phyloP scores from a whole-genome alignment of 1,140 invertebrate genomes.

The Cataglyphis hispanica region DNA sequence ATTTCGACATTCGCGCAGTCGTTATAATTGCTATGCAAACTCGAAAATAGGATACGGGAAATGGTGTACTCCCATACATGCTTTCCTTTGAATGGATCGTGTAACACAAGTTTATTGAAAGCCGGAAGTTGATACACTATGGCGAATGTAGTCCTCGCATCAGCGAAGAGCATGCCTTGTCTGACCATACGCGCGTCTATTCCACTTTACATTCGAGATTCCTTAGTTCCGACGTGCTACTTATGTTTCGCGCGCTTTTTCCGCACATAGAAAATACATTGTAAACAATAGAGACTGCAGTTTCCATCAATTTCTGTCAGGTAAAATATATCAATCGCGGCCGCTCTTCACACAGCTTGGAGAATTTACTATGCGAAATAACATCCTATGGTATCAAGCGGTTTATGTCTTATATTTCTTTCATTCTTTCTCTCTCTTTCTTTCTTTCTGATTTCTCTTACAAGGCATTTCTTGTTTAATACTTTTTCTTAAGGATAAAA shows the following conservation, averaged over 20 bases:
- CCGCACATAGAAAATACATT: not conserved
- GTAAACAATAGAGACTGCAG: not conserved
- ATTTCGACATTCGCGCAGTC: not conserved
- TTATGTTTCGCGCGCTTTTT: constrained; percentile 28
- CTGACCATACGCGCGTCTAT: not conserved
- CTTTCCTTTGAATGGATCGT: constrained; percentile 58
- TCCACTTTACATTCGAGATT: not conserved
- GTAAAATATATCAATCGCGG: not conserved
- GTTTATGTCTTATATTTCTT: constrained; percentile 16
- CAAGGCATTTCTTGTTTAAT: no score
- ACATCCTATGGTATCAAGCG: not conserved
- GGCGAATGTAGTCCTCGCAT: constrained; percentile 19
- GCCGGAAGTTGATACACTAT: constrained; percentile 60
- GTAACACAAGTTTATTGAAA: constrained; percentile 69
- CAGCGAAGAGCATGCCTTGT: not conserved
- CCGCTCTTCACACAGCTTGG: not conserved
- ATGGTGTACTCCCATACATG: constrained; percentile 60
- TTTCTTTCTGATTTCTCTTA: no score
- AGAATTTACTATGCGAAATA: constrained; percentile 25
- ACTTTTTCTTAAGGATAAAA: not conserved
- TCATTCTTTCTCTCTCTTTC: not conserved
- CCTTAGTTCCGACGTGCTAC: not conserved
- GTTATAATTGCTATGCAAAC: constrained; percentile 14
- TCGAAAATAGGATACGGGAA: constrained; percentile 61
- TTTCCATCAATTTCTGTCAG: constrained; percentile 2